Evolutionary conservation across 2,888 invertebrate species (phyloP).

Genomic region (Charanyca ferruginea): DNA sequence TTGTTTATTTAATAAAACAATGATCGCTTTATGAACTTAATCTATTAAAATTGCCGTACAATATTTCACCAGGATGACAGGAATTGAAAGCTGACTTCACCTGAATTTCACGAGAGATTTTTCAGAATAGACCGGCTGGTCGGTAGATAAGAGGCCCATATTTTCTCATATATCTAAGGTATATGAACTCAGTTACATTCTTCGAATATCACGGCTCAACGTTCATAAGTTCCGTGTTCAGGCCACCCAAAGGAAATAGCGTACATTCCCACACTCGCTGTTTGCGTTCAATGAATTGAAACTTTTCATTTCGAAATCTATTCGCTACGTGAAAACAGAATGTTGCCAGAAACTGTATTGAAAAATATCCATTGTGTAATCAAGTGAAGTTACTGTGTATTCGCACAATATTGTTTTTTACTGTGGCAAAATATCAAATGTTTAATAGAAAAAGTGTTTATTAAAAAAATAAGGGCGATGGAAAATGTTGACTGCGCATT

Average conservation of each 20-base stretch:
- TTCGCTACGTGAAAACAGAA: constrained; percentile 43
- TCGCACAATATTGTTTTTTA: constrained; percentile 41
- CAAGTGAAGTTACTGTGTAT: constrained; percentile 38
- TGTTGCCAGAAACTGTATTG: constrained; percentile 40
- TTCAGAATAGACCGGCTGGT: too few species aligned
- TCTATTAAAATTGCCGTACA: too few species aligned
- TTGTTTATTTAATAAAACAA: background rate
- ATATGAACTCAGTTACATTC: constrained; percentile 25
- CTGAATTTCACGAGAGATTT: too few species aligned
- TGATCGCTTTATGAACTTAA: too few species aligned
- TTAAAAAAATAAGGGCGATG: constrained; percentile 20
- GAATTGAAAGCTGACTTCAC: too few species aligned
- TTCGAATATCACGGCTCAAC: constrained; percentile 24
- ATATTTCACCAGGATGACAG: too few species aligned
- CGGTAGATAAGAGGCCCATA: background rate
- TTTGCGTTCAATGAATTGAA: constrained; percentile 58
- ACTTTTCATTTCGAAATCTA: constrained; percentile 58
- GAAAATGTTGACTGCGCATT: constrained; percentile 26
- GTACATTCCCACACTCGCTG: constrained; percentile 53
- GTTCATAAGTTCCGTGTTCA: constrained; percentile 32
- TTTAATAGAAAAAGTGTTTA: constrained; percentile 18
- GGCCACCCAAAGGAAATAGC: constrained; percentile 49
- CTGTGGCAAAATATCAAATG: constrained; percentile 43
- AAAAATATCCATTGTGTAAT: constrained; percentile 54
- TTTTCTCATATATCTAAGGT: constrained; percentile 13